phyloP scores from a whole-genome alignment of 92 coral and sea anemone genomes.

The Parazoanthus atlanticus region DNA sequence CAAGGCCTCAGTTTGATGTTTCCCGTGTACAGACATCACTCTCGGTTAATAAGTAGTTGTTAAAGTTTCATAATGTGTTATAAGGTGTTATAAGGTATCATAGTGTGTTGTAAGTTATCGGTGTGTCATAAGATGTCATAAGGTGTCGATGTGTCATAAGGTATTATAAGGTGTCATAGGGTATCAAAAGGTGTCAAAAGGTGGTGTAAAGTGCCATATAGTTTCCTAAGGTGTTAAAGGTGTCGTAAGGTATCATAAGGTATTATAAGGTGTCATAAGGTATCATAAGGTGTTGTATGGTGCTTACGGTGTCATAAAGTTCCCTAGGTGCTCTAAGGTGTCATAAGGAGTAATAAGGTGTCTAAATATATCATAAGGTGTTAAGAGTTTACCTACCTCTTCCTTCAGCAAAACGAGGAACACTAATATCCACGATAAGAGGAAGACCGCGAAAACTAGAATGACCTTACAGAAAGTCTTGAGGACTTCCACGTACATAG shows the following conservation, averaged over 20 bases:
- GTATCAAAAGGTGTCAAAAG: not conserved
- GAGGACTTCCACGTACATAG: constrained; percentile 88
- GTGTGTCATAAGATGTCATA: too few relatives aligned
- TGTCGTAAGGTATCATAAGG: not conserved
- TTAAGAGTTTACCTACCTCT: constrained; percentile 63
- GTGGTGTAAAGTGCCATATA: not conserved
- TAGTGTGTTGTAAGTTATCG: too few relatives aligned
- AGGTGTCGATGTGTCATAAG: too few relatives aligned
- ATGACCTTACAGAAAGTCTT: constrained; percentile 75
- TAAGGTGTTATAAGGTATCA: too few relatives aligned
- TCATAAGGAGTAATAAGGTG: not conserved
- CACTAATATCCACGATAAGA: constrained; percentile 66
- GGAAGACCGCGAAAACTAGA: constrained; percentile 63
- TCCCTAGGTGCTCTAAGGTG: not conserved
- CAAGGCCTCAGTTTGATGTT: too few relatives aligned
- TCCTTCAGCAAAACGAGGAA: constrained; percentile 78
- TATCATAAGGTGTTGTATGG: not conserved
- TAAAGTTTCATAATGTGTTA: too few relatives aligned
- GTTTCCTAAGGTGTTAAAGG: too few relatives aligned
- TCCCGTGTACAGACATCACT: too few relatives aligned
- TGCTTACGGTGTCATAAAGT: not conserved
- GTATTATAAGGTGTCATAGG: not conserved
- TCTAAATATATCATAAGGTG: not conserved
- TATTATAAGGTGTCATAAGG: not conserved
- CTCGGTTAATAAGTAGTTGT: too few relatives aligned